phyloP scores from a whole-genome alignment of 2,797 vertebrate species.

The Cossypha caffra region DNA sequence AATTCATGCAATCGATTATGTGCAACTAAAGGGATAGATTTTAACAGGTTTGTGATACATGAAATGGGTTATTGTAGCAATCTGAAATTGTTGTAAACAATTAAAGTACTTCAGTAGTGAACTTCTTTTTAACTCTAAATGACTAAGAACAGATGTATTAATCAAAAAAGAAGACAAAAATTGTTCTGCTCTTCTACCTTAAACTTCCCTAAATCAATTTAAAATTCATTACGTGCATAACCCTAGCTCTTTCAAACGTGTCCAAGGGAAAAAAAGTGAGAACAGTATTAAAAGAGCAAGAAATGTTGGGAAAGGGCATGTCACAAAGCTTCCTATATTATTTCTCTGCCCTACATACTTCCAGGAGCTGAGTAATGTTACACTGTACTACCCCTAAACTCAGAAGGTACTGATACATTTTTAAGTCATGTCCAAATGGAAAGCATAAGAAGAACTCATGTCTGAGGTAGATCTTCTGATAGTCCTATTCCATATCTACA shows the following conservation, averaged over 20 bases:
- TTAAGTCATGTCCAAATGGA: neutral
- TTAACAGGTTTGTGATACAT: neutral
- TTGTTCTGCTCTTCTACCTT: neutral
- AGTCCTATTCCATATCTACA: neutral
- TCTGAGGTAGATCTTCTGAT: neutral
- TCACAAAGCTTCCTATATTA: neutral
- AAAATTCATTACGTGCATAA: neutral
- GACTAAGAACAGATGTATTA: neutral
- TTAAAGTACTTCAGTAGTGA: neutral
- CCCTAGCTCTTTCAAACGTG: neutral
- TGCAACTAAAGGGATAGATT: neutral
- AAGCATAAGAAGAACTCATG: neutral
- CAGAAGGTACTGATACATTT: neutral
- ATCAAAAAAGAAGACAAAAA: neutral
- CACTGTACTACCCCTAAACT: neutral
- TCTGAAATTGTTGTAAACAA: neutral
- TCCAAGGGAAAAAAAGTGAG: neutral
- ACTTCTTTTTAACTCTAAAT: neutral
- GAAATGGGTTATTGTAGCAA: neutral
- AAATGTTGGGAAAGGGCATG: neutral
- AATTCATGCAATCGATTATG: neutral
- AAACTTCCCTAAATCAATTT: neutral
- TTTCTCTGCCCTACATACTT: neutral
- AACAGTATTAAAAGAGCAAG: neutral
- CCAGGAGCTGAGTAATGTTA: neutral